phyloP scores from a whole-genome alignment of 2,797 vertebrate genomes.

The Schizopygopsis malacanthus region DNA sequence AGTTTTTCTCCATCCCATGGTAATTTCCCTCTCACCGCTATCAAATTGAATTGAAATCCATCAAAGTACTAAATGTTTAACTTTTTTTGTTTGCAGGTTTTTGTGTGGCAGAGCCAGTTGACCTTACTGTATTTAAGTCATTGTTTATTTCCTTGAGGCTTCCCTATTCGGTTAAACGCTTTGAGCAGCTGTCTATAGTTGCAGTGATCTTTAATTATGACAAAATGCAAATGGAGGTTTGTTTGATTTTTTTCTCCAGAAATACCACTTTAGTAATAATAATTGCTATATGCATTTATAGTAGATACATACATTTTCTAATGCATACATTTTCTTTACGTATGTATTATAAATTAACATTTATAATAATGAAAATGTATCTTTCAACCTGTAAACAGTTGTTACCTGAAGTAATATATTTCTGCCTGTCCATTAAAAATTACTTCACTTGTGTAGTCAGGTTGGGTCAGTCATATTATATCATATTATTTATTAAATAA shows the following conservation, averaged over 20 bases:
- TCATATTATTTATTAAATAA: not conserved
- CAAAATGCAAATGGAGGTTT: rapidly evolving
- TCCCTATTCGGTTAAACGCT: constrained; percentile 80
- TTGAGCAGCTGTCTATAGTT: constrained; percentile 84
- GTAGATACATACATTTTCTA: not conserved
- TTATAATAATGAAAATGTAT: not conserved
- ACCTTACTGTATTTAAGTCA: constrained; percentile 72
- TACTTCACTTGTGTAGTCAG: not conserved
- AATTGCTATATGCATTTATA: not conserved
- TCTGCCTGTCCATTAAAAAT: not conserved
- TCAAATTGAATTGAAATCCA: not conserved
- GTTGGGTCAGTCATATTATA: not conserved
- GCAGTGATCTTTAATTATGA: constrained; percentile 87
- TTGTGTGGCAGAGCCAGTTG: constrained; percentile 75
- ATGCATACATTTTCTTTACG: not conserved
- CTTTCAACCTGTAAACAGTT: not conserved
- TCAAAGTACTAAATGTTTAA: not conserved
- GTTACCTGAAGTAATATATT: not conserved
- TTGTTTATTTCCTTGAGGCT: constrained; percentile 82
- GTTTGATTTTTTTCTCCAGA: constrained; percentile 15
- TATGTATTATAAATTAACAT: not conserved
- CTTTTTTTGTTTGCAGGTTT: constrained; percentile 71
- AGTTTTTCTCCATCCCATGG: constrained; percentile 80
- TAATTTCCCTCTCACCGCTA: constrained; percentile 58
- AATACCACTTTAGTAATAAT: not conserved